Base-by-base conservation (phyloP, 92 coral and sea anemone species). In the Zoanthus solanderi region DNA sequence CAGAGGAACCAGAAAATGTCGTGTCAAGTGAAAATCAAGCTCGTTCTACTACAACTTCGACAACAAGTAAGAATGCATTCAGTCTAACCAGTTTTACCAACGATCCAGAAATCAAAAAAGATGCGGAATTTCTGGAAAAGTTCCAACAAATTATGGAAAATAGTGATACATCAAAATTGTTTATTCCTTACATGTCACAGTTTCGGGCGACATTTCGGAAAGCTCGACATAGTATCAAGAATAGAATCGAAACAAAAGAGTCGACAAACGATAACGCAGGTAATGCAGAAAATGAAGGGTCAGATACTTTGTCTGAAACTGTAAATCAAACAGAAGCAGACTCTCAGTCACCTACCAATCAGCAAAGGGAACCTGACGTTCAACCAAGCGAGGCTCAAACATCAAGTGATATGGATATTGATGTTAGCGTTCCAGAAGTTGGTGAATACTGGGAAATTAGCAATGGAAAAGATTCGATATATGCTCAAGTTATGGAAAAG, bases 331-430 rank as follows among this genome's bases (percentile, higher is more conserved):
- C 66, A 58, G 66, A 58, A 58, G 66, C 66, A 58, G 66, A 58
- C 66, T 58, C 66, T 58, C 66, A 58, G 66, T 58, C 66, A 58
- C 66, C 66, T 58, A 58, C 66, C 66, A 58, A 58, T 58, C 66
- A 58, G 66, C 66, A 58, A 58, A 58, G 66, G 66, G 66, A 58
- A 58, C 66, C 66, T 58, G 66, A 58, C 66, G 66, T 58, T 58
- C 66, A 58, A 58, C 66, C 66, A 58, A 58, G 66, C 66, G 66
- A 58, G 66, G 66, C 66, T 58, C 66, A 58, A 58, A 58, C 66
- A 58, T 58, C 66, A 58, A 58, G 66, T 58, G 66, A 58, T 58
- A 58, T 58, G 66, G 66, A 58, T 58, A 58, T 58, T 58, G 66
- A 58, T 58, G 66, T 58, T 58, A 58, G 66, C 66, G 66, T 58